Conservation (phyloP, 2,888 invertebrate species). For the Chaitophorus viminalis region DNA sequence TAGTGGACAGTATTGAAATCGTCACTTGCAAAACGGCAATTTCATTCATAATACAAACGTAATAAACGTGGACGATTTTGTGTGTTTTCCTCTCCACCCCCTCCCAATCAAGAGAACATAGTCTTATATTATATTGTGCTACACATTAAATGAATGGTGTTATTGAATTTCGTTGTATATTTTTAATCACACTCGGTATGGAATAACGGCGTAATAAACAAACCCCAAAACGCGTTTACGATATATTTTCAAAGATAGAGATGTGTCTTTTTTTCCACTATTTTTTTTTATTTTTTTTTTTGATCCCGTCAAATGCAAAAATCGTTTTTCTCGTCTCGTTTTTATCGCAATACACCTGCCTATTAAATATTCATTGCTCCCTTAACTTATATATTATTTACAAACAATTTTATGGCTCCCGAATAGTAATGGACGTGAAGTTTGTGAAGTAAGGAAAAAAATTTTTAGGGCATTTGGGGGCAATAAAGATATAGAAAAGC, state of each 20-base stretch:
- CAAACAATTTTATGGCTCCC: constrained; percentile 57
- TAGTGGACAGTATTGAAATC: constrained; percentile 21
- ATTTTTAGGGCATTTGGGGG: constrained; percentile 45
- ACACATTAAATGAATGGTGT: not conserved
- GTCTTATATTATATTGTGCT: not conserved
- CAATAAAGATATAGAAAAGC: constrained; percentile 56
- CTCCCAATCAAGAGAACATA: not conserved
- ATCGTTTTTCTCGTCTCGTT: constrained; percentile 54
- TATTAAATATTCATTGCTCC: constrained; percentile 50
- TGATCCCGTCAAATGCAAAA: constrained; percentile 4
- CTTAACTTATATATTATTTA: constrained; percentile 56
- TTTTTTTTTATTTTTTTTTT: no score
- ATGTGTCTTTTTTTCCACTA: constrained; percentile 14
- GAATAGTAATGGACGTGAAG: constrained; percentile 54
- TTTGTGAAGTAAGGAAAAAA: constrained; percentile 13
- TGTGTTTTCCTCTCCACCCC: not conserved
- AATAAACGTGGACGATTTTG: constrained; percentile 22
- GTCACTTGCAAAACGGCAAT: constrained; percentile 45
- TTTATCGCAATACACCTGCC: constrained; percentile 57
- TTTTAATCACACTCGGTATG: constrained; percentile 1
- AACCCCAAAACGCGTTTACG: not conserved
- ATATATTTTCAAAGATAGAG: not conserved
- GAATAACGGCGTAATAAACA: not conserved
- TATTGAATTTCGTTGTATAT: constrained; percentile 23
- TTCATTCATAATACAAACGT: constrained; percentile 2